Evolutionary conservation across 1,140 invertebrate species (phyloP).

Genomic region (Brachystomella parvula): DNA sequence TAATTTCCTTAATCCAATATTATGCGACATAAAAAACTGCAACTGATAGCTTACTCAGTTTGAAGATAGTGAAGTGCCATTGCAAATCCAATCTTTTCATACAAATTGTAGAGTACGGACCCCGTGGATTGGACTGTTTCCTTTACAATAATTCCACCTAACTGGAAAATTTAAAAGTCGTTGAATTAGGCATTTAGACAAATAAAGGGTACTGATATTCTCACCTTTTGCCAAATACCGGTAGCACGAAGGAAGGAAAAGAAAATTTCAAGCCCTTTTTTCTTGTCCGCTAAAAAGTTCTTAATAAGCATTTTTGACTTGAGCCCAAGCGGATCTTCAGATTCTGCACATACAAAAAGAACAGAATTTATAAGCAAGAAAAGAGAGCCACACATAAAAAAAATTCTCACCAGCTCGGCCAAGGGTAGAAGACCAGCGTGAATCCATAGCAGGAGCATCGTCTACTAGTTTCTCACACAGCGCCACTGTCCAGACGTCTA

Average conservation of each 20-base stretch:
- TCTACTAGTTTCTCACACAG: conserved; percentile 61
- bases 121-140: conserved; percentile 56
- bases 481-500: conserved; percentile 29
- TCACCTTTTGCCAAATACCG: conserved; percentile 62
- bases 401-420: conserved; percentile 25
- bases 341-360: neutral
- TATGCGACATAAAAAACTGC: neutral
- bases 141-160: conserved; percentile 51
- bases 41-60: conserved; percentile 47
- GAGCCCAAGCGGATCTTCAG: conserved; percentile 23
- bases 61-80: conserved; percentile 59
- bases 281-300: conserved; percentile 64
- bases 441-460: conserved; percentile 80
- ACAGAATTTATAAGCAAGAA: no score
- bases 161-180: conserved; percentile 43
- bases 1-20: conserved; percentile 4
- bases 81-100: conserved; percentile 66
- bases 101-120: conserved; percentile 60
- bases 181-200: neutral
- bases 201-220: conserved; percentile 29
- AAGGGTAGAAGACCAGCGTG: conserved; percentile 57
- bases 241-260: conserved; percentile 67
- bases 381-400: no score
- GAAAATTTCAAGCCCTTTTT: conserved; percentile 64
- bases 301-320: conserved; percentile 36